Evolutionary conservation across 1,140 invertebrate genomes (phyloP).

Genomic region (Alviniconcha marisindica): DNA sequence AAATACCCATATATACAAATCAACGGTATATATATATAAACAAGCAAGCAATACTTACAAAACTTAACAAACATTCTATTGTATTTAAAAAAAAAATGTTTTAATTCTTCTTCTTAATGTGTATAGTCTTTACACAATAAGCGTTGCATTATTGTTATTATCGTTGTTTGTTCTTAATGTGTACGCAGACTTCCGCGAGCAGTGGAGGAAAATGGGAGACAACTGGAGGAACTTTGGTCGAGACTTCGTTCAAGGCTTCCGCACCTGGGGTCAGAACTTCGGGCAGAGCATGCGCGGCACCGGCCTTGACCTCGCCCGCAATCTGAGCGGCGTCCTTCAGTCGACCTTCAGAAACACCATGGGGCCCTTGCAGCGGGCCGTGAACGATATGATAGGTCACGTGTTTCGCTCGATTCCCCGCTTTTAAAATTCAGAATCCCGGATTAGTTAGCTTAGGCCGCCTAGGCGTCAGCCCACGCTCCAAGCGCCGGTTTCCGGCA

Average conservation of each 20-base stretch:
- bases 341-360: background rate
- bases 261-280: constrained; percentile 29
- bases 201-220: constrained; percentile 20
- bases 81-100: too few relatives aligned
- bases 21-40: too few relatives aligned
- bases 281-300: constrained; percentile 24
- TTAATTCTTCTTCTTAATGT: too few relatives aligned
- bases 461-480: too few relatives aligned
- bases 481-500: too few relatives aligned
- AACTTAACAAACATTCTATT: too few relatives aligned
- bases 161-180: too few relatives aligned
- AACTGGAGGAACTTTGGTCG: constrained; percentile 2
- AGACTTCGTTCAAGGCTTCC: constrained; percentile 18
- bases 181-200: background rate
- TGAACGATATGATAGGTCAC: background rate
- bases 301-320: constrained; percentile 26
- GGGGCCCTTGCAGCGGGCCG: background rate
- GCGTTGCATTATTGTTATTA: too few relatives aligned
- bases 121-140: too few relatives aligned
- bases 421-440: background rate
- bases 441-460: too few relatives aligned
- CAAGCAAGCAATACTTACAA: too few relatives aligned
- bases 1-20: too few relatives aligned
- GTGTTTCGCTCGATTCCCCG: background rate
- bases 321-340: constrained; percentile 28